A percentile compares a stretch with the other conserved stretches of the same genome.
These are phyloP conservation scores for Leucophora obtusa DNA, from an alignment of 2,888 invertebrate species.

Conservation along the genomic window DNA sequence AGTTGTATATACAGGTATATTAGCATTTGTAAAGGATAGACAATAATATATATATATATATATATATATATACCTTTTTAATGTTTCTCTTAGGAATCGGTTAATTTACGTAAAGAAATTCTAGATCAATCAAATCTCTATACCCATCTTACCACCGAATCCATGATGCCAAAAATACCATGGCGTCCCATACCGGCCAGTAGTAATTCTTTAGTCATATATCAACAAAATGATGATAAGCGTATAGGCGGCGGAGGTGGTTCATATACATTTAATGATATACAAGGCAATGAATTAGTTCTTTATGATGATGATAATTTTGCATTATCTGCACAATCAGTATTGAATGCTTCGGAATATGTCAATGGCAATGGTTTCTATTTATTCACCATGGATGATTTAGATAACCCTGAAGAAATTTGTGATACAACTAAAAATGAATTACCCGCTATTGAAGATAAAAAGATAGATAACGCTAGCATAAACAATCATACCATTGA, in stretches of 20 bases:
- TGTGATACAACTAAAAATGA: slow-evolving; percentile 60
- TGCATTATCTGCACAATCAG: slow-evolving; percentile 84
- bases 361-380: slow-evolving; percentile 90
- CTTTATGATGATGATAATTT: slow-evolving; percentile 78
- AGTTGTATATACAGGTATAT: slow-evolving; percentile 81
- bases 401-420: slow-evolving; percentile 60
- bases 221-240: slow-evolving; percentile 65
- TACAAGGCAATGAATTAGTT: slow-evolving; percentile 70
- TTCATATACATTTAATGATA: slow-evolving; percentile 38
- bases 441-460: slow-evolving; percentile 47
- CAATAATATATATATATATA: too few relatives aligned
- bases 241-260: slow-evolving; percentile 48
- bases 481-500: slow-evolving; percentile 60
- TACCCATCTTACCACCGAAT: slow-evolving; percentile 75
- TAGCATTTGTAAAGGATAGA: not conserved
- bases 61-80: too few relatives aligned
- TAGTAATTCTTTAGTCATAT: slow-evolving; percentile 77
- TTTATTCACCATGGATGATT: slow-evolving; percentile 81
- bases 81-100: slow-evolving; percentile 69
- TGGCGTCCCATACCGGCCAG: slow-evolving; percentile 86
- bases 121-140: slow-evolving; percentile 73
- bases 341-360: slow-evolving; percentile 86
- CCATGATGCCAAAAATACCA: slow-evolving; percentile 80
- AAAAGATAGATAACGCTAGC: slow-evolving; percentile 67
- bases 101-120: slow-evolving; percentile 73